Percentiles rank a stretch among this genome's conserved stretches.
Conservation (phyloP, 2,113 vertebrate genomes). For the Serinus canaria region DNA sequence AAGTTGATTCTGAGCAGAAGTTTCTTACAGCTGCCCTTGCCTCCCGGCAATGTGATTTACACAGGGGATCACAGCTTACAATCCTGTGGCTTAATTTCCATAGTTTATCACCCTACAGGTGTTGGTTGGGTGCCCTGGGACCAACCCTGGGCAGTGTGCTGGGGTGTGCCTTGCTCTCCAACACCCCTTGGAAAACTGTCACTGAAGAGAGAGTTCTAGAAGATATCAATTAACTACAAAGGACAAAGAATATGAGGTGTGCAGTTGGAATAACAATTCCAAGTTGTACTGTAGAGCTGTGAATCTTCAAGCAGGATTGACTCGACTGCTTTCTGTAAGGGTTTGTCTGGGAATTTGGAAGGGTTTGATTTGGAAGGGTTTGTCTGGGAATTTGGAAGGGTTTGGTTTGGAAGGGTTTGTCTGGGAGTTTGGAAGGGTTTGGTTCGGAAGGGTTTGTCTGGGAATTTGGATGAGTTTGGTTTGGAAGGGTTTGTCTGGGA, state of each 20-base stretch:
- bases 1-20: neutral
- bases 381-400: too few species aligned
- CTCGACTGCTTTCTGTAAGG: neutral
- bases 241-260: neutral
- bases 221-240: neutral
- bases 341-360: neutral
- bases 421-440: too few species aligned
- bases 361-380: neutral
- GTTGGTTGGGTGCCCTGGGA: neutral
- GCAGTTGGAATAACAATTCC: neutral
- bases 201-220: neutral
- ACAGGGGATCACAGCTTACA: neutral
- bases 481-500: too few species aligned
- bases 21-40: neutral
- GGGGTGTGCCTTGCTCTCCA: rapidly evolving
- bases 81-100: neutral
- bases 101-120: neutral
- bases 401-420: too few species aligned
- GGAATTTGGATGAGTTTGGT: neutral
- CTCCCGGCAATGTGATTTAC: neutral
- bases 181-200: neutral
- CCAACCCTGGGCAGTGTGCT: rapidly evolving
- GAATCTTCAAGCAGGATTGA: neutral
- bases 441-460: neutral
- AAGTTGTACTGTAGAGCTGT: neutral